Percentiles rank a stretch among this genome's conserved stretches.
Evolutionary conservation across 2,113 vertebrate species (phyloP).

Genomic region (Apistogramma diplotaenia): DNA sequence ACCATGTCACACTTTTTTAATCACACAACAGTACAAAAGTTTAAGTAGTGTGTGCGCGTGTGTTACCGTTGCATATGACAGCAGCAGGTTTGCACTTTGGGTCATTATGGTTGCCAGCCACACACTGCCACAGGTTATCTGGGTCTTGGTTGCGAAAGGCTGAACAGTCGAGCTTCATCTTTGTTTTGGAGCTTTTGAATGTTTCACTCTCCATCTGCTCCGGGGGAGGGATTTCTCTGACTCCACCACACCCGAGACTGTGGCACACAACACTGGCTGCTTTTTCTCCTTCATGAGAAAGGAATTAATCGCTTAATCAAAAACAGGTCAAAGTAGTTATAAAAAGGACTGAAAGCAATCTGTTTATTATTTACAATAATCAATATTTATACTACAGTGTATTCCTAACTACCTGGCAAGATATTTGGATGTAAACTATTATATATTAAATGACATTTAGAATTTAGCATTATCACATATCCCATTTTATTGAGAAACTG

Average conservation of each 20-base stretch:
- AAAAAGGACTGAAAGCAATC: too few species aligned
- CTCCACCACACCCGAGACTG: not conserved
- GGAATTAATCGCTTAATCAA: too few species aligned
- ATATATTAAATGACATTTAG: too few species aligned
- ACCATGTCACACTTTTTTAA: fast-evolving
- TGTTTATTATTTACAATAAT: too few species aligned
- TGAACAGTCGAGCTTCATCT: not conserved
- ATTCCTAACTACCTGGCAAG: too few species aligned
- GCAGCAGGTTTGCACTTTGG: fast-evolving
- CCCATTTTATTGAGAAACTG: too few species aligned
- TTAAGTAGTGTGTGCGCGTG: not conserved
- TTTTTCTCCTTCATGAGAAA: fast-evolving
- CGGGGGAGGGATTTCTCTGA: fast-evolving
- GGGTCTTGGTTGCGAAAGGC: fast-evolving
- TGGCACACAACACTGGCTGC: slow-evolving; percentile 15
- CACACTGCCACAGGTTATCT: slow-evolving; percentile 60
- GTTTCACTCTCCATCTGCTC: fast-evolving
- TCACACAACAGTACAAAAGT: not conserved
- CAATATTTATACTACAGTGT: too few species aligned
- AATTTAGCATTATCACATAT: too few species aligned
- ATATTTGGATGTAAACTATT: too few species aligned
- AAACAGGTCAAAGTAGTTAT: too few species aligned
- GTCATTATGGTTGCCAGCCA: fast-evolving
- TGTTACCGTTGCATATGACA: slow-evolving; percentile 50
- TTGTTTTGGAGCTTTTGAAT: fast-evolving